A percentile compares a stretch with the other conserved stretches of the same genome.
phyloP scores from a whole-genome alignment of 2,888 invertebrate genomes.

The Pomacea canaliculata region DNA sequence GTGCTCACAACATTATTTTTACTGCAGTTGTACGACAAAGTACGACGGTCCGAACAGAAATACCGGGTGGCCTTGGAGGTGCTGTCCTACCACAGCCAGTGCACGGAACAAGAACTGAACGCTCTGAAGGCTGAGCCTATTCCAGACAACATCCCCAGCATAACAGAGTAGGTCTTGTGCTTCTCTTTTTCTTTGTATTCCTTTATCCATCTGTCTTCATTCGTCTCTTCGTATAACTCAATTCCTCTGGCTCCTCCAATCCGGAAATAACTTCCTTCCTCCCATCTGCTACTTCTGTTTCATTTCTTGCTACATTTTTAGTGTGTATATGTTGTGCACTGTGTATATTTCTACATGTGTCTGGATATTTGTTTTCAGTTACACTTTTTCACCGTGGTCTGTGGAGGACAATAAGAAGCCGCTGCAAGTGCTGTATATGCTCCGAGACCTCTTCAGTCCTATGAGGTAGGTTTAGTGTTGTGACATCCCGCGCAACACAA shows the following conservation, averaged over 20 bases:
- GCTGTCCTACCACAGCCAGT: conserved; percentile 85
- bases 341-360: too few species aligned
- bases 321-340: too few species aligned
- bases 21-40: conserved; percentile 80
- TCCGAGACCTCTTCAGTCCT: conserved; percentile 77
- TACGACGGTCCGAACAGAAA: conserved; percentile 85
- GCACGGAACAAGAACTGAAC: conserved; percentile 77
- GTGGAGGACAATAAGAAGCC: conserved; percentile 81
- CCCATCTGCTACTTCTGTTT: too few species aligned
- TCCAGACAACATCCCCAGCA: conserved; percentile 52
- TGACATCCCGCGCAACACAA: not conserved
- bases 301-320: too few species aligned
- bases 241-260: too few species aligned
- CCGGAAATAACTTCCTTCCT: too few species aligned
- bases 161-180: conserved; percentile 48
- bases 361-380: conserved; percentile 68
- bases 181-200: too few species aligned
- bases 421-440: conserved; percentile 81
- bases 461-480: conserved; percentile 40
- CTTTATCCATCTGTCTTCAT: too few species aligned
- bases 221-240: too few species aligned
- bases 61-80: conserved; percentile 85
- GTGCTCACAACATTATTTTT: too few species aligned
- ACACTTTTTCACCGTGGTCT: conserved; percentile 81
- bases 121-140: conserved; percentile 46